phyloP scores from a whole-genome alignment of 2,888 invertebrate species.

The Drosophila tanythrix region DNA sequence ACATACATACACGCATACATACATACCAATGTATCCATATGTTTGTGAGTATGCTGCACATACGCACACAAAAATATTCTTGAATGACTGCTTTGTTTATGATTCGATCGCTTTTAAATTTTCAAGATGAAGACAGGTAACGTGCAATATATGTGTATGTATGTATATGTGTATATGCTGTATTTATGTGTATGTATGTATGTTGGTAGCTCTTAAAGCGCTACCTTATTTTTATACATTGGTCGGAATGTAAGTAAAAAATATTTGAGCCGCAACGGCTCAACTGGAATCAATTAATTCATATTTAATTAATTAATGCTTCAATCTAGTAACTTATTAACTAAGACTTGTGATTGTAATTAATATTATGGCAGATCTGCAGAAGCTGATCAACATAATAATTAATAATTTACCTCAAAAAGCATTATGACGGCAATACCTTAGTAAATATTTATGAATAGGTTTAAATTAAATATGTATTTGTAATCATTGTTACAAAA shows the following conservation, averaged over 20 bases:
- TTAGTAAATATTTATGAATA: background rate
- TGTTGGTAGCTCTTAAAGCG: constrained; percentile 1
- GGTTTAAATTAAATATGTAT: background rate
- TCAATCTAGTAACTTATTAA: background rate
- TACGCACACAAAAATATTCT: constrained; percentile 17
- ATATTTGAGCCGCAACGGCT: background rate
- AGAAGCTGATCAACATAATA: background rate
- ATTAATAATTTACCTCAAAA: background rate
- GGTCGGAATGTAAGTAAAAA: constrained; percentile 1
- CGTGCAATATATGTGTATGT: constrained; percentile 1
- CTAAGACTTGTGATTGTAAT: background rate
- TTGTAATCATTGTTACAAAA: background rate
- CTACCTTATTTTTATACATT: constrained; percentile 13
- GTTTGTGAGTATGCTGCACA: constrained; percentile 6
- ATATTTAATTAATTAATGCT: background rate
- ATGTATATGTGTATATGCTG: background rate
- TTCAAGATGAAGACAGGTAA: constrained; percentile 22
- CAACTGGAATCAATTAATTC: background rate
- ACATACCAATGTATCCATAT: background rate
- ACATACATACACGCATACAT: background rate
- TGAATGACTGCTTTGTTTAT: constrained; percentile 23
- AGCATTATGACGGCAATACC: background rate
- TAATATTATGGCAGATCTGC: background rate
- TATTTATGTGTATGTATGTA: constrained; percentile 1
- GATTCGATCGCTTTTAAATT: constrained; percentile 19